Percentiles rank a stretch among this genome's conserved stretches.
phyloP scores from a whole-genome alignment of 23 tunicate genomes.

The Pegea sp. region DNA sequence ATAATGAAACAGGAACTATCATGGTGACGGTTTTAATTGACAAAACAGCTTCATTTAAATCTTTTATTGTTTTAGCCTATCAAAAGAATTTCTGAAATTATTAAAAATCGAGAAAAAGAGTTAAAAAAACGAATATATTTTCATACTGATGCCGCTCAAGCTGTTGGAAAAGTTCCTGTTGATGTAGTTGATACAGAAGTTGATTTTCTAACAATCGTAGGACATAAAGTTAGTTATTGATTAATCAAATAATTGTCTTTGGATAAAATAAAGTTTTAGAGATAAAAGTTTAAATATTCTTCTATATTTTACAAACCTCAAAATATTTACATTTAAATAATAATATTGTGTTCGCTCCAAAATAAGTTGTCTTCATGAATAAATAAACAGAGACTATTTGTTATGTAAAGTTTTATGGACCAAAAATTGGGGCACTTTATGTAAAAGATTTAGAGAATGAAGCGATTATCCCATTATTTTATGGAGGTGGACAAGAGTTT shows the following conservation, averaged over 20 bases:
- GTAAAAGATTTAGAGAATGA: conserved; percentile 7
- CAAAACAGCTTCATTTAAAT: neutral
- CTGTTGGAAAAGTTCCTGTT: conserved; percentile 68
- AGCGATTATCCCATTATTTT: conserved; percentile 20
- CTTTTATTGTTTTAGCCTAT: conserved; percentile 15
- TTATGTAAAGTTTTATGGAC: conserved; percentile 74
- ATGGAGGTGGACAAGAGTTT: conserved; percentile 91
- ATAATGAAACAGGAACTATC: conserved; percentile 93
- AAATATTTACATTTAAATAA: too few species aligned
- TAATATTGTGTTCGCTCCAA: too few species aligned
- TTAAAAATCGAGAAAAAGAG: conserved; percentile 6
- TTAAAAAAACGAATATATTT: conserved; percentile 1
- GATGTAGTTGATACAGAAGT: conserved; percentile 36
- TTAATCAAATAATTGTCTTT: too few species aligned
- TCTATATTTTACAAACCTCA: too few species aligned
- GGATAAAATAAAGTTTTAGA: too few species aligned
- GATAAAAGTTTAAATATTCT: too few species aligned
- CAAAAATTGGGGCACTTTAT: conserved; percentile 89
- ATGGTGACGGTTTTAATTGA: conserved; percentile 22
- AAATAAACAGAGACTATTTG: too few species aligned
- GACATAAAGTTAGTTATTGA: conserved; percentile 50
- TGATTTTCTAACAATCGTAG: conserved; percentile 79
- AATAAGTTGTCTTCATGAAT: too few species aligned
- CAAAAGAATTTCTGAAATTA: conserved; percentile 14
- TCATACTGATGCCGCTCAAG: conserved; percentile 95